Evolutionary conservation across 2,888 invertebrate genomes (phyloP).

Genomic region (Ennomos quercinarius): DNA sequence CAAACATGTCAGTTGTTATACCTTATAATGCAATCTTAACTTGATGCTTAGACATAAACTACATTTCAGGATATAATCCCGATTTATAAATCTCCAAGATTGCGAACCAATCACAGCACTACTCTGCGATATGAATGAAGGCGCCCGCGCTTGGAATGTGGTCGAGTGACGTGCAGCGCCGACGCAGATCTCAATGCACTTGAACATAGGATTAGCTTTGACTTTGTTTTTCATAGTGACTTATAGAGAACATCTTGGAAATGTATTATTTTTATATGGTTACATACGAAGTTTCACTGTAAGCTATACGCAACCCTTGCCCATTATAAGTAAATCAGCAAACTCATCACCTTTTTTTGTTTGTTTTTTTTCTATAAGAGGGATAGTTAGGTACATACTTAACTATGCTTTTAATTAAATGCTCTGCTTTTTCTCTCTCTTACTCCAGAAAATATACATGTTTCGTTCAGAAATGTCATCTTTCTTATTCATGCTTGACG

Average conservation of each 20-base stretch:
- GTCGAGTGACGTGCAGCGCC: slow-evolving; percentile 87
- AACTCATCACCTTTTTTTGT: no score
- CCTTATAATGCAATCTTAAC: no score
- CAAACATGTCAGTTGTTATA: no score
- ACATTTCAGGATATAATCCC: background rate
- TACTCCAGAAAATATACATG: no score
- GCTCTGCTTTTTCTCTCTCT: no score
- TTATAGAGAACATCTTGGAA: no score
- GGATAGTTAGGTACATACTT: no score
- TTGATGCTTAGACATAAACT: no score
- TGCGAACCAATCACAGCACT: slow-evolving; percentile 45
- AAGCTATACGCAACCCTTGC: background rate
- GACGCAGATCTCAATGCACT: slow-evolving; percentile 84
- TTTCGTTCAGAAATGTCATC: no score
- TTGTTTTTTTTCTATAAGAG: no score
- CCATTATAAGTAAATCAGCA: background rate
- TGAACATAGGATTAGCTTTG: slow-evolving; percentile 71
- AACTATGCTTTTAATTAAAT: no score
- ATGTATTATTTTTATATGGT: background rate
- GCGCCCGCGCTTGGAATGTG: slow-evolving; percentile 83
- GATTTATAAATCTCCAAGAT: slow-evolving; percentile 20
- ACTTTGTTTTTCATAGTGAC: slow-evolving; percentile 42
- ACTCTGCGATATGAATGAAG: slow-evolving; percentile 77
- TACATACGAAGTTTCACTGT: background rate
- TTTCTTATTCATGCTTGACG: no score